phyloP scores from a whole-genome alignment of 2,797 vertebrate species.

The Epinephelus coioides region DNA sequence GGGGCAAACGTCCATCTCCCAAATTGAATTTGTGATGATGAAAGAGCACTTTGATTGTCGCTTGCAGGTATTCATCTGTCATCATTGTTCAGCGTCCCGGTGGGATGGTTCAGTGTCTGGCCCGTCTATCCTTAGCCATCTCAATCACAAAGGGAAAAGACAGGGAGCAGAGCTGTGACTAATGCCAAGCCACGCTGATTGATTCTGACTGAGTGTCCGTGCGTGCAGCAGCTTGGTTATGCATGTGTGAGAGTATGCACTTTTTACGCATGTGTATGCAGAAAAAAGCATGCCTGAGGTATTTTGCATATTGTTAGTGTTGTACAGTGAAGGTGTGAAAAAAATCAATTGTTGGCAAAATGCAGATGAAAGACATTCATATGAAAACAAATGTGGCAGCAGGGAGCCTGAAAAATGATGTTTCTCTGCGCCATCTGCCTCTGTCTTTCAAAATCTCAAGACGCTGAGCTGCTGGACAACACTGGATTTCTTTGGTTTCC shows the following conservation, averaged over 20 bases:
- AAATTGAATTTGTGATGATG: slow-evolving; percentile 82
- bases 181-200: slow-evolving; percentile 62
- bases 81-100: slow-evolving; percentile 69
- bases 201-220: slow-evolving; percentile 53
- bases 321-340: slow-evolving; percentile 32
- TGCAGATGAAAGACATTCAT: slow-evolving; percentile 17
- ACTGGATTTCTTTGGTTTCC: not conserved
- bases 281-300: not conserved
- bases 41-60: slow-evolving; percentile 79
- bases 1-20: slow-evolving; percentile 52
- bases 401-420: slow-evolving; percentile 21
- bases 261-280: not conserved
- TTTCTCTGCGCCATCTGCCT: slow-evolving; percentile 36
- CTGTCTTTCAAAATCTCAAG: not conserved
- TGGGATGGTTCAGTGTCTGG: slow-evolving; percentile 59
- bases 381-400: slow-evolving; percentile 37
- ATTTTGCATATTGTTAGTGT: slow-evolving; percentile 12
- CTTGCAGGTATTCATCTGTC: slow-evolving; percentile 80
- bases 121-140: slow-evolving; percentile 57
- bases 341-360: slow-evolving; percentile 39
- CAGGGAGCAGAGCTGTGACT: slow-evolving; percentile 60
- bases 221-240: not conserved
- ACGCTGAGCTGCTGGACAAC: not conserved
- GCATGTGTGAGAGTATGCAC: not conserved
- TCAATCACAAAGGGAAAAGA: slow-evolving; percentile 60